Evolutionary conservation across 2,888 invertebrate species (phyloP).

Genomic region (Drosophila helvetica): DNA sequence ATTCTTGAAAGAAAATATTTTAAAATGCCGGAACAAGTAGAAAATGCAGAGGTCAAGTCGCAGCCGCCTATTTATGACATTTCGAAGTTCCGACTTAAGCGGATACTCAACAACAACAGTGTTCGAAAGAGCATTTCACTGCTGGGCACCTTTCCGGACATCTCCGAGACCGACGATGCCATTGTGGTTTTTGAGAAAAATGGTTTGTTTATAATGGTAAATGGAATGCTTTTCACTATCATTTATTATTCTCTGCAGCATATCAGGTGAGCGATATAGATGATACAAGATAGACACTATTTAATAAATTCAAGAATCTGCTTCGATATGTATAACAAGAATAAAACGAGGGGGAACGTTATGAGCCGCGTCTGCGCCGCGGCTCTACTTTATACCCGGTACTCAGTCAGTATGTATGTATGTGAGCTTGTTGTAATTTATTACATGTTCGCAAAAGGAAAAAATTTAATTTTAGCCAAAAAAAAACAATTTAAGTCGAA

Average conservation of each 20-base stretch:
- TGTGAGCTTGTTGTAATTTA: too few species aligned
- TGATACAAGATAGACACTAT: too few species aligned
- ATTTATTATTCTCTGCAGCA: slow-evolving; percentile 69
- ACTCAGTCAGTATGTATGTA: too few species aligned
- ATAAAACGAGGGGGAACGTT: too few species aligned
- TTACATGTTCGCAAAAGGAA: too few species aligned
- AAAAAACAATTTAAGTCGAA: too few species aligned
- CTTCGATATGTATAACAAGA: too few species aligned
- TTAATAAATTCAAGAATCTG: too few species aligned
- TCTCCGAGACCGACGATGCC: slow-evolving; percentile 86
- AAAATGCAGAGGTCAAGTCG: slow-evolving; percentile 46
- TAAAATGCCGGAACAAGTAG: slow-evolving; percentile 21
- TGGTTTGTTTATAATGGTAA: slow-evolving; percentile 72
- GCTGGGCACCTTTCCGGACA: slow-evolving; percentile 87
- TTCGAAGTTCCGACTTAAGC: slow-evolving; percentile 87
- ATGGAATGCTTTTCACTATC: not conserved
- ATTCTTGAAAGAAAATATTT: too few species aligned
- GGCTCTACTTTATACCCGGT: too few species aligned
- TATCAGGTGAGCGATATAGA: slow-evolving; percentile 87
- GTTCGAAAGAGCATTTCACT: slow-evolving; percentile 87
- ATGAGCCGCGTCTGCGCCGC: too few species aligned
- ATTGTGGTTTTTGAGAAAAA: slow-evolving; percentile 92
- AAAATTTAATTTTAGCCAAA: too few species aligned
- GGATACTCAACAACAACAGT: slow-evolving; percentile 89
- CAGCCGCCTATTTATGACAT: slow-evolving; percentile 85